Conservation (phyloP, 1,140 invertebrate species). For the Drosophila watanabei region DNA sequence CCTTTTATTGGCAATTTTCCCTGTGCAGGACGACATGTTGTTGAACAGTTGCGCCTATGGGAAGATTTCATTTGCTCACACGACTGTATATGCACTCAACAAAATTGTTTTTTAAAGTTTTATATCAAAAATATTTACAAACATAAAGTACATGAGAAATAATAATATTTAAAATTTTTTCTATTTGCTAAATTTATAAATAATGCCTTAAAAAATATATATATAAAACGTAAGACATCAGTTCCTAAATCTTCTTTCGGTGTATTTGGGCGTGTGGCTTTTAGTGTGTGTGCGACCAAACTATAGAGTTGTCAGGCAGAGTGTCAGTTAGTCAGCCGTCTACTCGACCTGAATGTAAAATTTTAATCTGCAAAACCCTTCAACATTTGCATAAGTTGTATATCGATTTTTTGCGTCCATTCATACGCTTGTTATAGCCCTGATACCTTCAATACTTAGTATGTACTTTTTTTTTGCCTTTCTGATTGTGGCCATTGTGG, state of each 20-base stretch:
- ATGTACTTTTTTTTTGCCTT: constrained; percentile 1
- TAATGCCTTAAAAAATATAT: not conserved
- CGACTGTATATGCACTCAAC: not conserved
- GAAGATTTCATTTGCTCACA: constrained; percentile 50
- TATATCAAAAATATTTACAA: not conserved
- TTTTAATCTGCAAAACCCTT: constrained; percentile 80
- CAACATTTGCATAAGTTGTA: constrained; percentile 72
- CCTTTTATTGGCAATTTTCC: constrained; percentile 54
- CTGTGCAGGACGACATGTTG: constrained; percentile 53
- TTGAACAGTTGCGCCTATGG: constrained; percentile 55
- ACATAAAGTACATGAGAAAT: too few relatives aligned
- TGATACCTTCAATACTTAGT: constrained; percentile 33
- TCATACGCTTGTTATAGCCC: constrained; percentile 25
- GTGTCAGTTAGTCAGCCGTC: constrained; percentile 45
- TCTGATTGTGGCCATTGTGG: constrained; percentile 36
- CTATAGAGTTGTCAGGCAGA: constrained; percentile 55
- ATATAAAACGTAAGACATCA: not conserved
- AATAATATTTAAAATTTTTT: not conserved
- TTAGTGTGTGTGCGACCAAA: constrained; percentile 23
- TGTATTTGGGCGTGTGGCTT: constrained; percentile 13
- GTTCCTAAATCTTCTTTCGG: not conserved
- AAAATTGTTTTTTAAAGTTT: not conserved
- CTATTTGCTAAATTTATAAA: not conserved
- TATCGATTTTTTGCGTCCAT: constrained; percentile 53
- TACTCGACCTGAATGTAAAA: constrained; percentile 78